These are phyloP conservation scores for Philaethria dido DNA, from an alignment of 2,888 invertebrate genomes.

Conservation along the genomic window DNA sequence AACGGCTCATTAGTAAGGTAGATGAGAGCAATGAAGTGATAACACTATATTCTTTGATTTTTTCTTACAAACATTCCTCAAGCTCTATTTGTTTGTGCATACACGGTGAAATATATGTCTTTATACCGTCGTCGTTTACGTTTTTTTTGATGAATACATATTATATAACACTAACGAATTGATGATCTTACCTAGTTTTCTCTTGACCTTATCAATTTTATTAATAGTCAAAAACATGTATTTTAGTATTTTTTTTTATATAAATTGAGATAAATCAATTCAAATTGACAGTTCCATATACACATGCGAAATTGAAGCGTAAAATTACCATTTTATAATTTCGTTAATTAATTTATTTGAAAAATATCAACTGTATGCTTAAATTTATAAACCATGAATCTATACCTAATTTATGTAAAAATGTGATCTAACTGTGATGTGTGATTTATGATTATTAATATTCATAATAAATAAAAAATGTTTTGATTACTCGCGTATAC, in stretches of 20 bases:
- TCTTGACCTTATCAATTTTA: not conserved
- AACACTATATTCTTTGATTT: no score
- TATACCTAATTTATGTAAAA: slow-evolving; percentile 7
- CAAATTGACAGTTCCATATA: not conserved
- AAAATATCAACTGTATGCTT: not conserved
- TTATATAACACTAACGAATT: not conserved
- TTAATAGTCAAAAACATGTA: not conserved
- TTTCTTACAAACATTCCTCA: no score
- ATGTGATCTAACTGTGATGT: no score
- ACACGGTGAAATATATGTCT: no score
- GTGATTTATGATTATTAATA: slow-evolving; percentile 7
- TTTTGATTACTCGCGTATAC: not conserved
- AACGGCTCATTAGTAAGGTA: not conserved
- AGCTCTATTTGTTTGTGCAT: no score
- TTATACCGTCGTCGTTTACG: no score
- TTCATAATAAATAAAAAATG: not conserved
- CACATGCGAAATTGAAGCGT: not conserved
- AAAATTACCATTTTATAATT: not conserved
- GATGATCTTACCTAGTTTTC: not conserved
- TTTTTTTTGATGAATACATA: no score
- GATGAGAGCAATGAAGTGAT: no score
- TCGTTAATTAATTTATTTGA: not conserved
- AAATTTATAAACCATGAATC: slow-evolving; percentile 1
- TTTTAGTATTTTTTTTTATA: not conserved
- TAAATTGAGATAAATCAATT: slow-evolving; percentile 1